Evolutionary conservation across 2,888 invertebrate genomes (phyloP), one percentile per base, ranked within the genome.

Genomic region (Ptychoptera albimana): DNA sequence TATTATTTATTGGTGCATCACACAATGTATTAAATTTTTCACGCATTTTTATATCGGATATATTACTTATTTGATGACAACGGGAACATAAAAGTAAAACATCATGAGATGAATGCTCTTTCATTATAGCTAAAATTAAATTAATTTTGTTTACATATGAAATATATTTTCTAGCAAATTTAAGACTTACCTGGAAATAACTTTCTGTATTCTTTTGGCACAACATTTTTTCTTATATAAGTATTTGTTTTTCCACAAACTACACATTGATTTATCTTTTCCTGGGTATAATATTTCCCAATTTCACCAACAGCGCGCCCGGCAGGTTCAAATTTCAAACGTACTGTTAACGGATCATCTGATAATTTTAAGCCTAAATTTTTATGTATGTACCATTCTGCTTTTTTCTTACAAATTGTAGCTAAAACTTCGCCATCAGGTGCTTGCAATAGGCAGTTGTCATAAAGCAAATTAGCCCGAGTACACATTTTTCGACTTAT

Each of bases 101-200:
- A 63, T 88, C 87, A 60, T 87, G 87, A 0, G 83, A 85, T 7
- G 78, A 75, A 60, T 84, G 85, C 16, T 81, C 76, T 59, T 87
- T 87, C 76, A 86, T 77, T 36, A 80, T 68, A 41, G 73, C 74
- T 73, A 66, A 50, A 61, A 68, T 57, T 57, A 61, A 59, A 46
- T 41, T 30, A 29, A 46, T 31, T n/a, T 34, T 49, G 59, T 58
- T 30, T 37, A 41, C 31, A 29, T 11, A 29, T 36, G n/a, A 16
- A 43, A 9, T 12, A 39, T n/a, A 29, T 38, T 13, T 29, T 15
- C 23, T 23, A 30, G 29, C 15, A 37, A 37, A 39, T 31, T 31
- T 39, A 34, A 31, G 15, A 53, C 59, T 57, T 50, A 78, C 79
- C 68, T 41, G 82, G 82, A 51, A 83, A 82, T 51, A 74, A 75